A percentile compares a stretch with the other conserved stretches of the same genome.
phyloP scores from a whole-genome alignment of 1,140 invertebrate genomes.

The Listronotus bonariensis region DNA sequence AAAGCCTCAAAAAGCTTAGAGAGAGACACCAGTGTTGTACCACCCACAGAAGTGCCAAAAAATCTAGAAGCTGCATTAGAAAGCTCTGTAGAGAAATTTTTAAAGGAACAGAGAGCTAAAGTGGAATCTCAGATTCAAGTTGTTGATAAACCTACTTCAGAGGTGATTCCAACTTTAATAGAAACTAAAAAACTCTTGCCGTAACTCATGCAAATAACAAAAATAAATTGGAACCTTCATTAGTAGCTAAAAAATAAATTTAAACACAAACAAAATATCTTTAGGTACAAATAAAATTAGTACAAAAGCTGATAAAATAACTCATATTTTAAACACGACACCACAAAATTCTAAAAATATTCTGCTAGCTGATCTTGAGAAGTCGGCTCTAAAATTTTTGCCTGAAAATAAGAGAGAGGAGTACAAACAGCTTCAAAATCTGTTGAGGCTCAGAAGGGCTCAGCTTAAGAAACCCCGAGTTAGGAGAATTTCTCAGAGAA shows the following conservation, averaged over 20 bases:
- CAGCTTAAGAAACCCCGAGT: slow-evolving; percentile 35
- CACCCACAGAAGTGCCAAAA: not conserved
- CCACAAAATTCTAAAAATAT: slow-evolving; percentile 1
- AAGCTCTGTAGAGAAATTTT: slow-evolving; percentile 46
- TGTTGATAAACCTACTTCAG: not conserved
- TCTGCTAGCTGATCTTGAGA: slow-evolving; percentile 38
- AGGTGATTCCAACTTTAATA: not conserved
- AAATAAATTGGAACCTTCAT: no score
- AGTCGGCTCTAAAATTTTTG: slow-evolving; percentile 50
- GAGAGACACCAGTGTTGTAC: slow-evolving; percentile 5
- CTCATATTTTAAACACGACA: not conserved
- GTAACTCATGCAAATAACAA: no score
- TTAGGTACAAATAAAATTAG: no score
- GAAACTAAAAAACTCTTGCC: slow-evolving; percentile 13
- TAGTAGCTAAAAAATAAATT: no score
- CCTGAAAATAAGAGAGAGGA: slow-evolving; percentile 52
- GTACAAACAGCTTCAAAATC: slow-evolving; percentile 48
- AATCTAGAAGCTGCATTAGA: slow-evolving; percentile 32
- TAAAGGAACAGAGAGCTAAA: slow-evolving; percentile 52
- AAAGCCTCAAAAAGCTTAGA: slow-evolving; percentile 4
- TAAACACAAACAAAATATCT: no score
- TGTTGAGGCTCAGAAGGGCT: slow-evolving; percentile 43
- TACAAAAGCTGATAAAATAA: not conserved
- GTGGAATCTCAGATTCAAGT: slow-evolving; percentile 42
- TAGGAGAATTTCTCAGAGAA: slow-evolving; percentile 17